A percentile compares a stretch with the other conserved stretches of the same genome.
Evolutionary conservation across 2,797 vertebrate species (phyloP).

Genomic region (Danio albolineatus): DNA sequence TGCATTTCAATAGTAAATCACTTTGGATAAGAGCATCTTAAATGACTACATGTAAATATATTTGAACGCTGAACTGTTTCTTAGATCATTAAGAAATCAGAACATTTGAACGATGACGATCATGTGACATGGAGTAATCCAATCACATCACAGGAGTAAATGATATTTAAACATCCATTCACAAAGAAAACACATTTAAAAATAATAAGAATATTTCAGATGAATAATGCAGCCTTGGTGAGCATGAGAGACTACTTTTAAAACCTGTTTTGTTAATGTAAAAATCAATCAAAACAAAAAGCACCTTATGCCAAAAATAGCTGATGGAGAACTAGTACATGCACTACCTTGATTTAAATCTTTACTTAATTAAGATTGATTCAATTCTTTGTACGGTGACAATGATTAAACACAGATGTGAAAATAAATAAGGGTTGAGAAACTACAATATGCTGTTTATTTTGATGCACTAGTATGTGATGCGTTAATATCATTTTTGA

Average conservation of each 20-base stretch:
- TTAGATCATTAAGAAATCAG: not conserved
- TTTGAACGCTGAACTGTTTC: not conserved
- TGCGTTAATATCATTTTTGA: not conserved
- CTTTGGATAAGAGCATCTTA: no score
- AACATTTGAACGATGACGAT: not conserved
- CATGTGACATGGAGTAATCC: not conserved
- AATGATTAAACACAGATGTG: not conserved
- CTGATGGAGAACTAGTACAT: not conserved
- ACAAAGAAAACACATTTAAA: not conserved
- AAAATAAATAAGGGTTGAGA: no score
- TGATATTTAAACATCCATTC: not conserved
- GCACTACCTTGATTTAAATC: conserved; percentile 5
- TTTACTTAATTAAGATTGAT: not conserved
- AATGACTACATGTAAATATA: no score
- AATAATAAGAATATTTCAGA: not conserved
- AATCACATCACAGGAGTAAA: not conserved
- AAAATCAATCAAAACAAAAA: not conserved
- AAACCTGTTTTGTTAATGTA: not conserved
- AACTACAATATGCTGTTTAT: conserved; percentile 15
- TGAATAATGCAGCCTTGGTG: not conserved
- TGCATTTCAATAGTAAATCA: no score
- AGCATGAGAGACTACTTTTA: not conserved
- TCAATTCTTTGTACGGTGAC: no score
- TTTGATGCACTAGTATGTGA: not conserved
- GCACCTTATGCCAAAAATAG: conserved; percentile 32